Base-by-base conservation (phyloP, 2,888 invertebrate genomes). In the Agrenia bidenticulata region DNA sequence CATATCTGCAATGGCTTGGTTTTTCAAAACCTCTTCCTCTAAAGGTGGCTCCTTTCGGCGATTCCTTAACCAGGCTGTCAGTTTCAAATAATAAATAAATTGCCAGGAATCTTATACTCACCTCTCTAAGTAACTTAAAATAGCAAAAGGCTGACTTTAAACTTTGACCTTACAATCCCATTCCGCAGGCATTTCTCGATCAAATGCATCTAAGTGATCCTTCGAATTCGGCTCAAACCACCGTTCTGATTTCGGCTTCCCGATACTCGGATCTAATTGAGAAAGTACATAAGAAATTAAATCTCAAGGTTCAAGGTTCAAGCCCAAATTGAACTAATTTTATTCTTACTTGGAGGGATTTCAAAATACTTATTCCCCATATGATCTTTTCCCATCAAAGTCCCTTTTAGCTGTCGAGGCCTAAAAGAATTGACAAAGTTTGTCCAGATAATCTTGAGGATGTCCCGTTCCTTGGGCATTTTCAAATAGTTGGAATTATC, bases 321-420 rank as follows among this genome's bases (percentile, higher is more conserved):
- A 32, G 11, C 11, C 5, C 32, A 32, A n/a, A n/a, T n/a, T n/a
- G n/a, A n/a, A n/a, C n/a, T n/a, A n/a, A n/a, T n/a, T n/a, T n/a
- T n/a, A n/a, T 13, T 50, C 45, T 57, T 70, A 77, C 78, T 74
- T 69, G 77, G 83, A 32, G 88, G 86, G 68, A 89, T 88, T 81
- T 93, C 92, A 79, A 82, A 93, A 79, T 90, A 94, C 78, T 86
- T 85, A 77, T 90, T 94, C 0, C 93, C 93, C 77, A 88, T 85
- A 77, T 88, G 86, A 81, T 94, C 93, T 76, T 85, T 85, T 0
- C 93, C 93, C 79, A 84, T 81, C 0, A 82, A 79, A 56, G 81
- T 82, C 1, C 86, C 87, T 7, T 77, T 78, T 1, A 84, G 77
- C 75, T 85, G 82, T 24, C 84, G 81, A 0, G 85, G 85, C 67